Percentiles rank a stretch among this genome's conserved stretches.
Evolutionary conservation across 2,113 vertebrate genomes (phyloP).

Genomic region (Bucco capensis): DNA sequence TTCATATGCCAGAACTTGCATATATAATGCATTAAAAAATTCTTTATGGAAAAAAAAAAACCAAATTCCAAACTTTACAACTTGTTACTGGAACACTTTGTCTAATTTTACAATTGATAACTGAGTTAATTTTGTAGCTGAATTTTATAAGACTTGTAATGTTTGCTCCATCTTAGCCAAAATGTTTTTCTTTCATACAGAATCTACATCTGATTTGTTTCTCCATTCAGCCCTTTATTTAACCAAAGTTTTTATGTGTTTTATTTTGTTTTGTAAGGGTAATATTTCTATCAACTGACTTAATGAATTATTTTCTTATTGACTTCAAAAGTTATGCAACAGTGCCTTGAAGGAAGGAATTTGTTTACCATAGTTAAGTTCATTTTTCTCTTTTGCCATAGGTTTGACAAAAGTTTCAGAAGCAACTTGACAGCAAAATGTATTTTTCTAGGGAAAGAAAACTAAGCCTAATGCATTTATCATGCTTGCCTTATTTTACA

Average conservation of each 20-base stretch:
- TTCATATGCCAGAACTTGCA: background rate
- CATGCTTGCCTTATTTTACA: background rate
- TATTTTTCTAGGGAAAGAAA: background rate
- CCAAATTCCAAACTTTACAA: background rate
- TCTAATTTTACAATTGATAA: background rate
- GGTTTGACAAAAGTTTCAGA: background rate
- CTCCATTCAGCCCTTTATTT: background rate
- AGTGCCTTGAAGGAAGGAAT: conserved; percentile 8
- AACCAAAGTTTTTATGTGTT: background rate
- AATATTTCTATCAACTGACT: background rate
- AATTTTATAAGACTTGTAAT: background rate
- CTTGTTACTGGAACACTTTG: background rate
- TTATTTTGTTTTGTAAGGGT: background rate
- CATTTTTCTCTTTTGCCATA: background rate
- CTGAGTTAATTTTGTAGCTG: background rate
- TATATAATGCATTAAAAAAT: background rate
- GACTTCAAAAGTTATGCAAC: background rate
- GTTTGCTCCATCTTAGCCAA: background rate
- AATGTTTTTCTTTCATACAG: background rate
- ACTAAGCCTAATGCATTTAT: conserved; percentile 7
- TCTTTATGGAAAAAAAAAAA: background rate
- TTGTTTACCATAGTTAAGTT: background rate
- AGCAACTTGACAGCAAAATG: background rate
- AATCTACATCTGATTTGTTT: background rate
- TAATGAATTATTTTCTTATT: background rate